Evolutionary conservation across 2,113 vertebrate genomes (phyloP), one percentile per base, ranked within the genome.

Genomic region (Lepus europaeus): DNA sequence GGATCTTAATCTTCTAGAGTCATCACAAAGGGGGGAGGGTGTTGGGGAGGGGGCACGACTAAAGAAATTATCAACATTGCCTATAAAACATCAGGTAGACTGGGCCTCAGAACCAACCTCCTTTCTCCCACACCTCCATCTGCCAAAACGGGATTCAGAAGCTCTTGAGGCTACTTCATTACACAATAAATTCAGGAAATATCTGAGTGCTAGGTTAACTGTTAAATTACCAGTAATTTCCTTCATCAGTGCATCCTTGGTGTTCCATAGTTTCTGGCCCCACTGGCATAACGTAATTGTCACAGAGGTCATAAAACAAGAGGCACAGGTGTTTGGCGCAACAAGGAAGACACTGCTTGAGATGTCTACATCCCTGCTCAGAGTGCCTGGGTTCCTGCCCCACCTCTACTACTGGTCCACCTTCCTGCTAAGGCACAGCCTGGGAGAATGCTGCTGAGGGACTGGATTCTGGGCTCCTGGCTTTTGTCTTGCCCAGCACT

Each of bases 251-350:
- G 2, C 0, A 92, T 69, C 59, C 90, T 6, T 16, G 0, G 33
- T 36, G 66, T 88, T 69, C 45, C 84, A 3, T 0, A 23, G 36
- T 84, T 72, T 92, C 66, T 0, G 0, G 27, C 59, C 70, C 63
- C 6, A 81, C 64, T 1, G 0, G 39, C 3, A 0, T 96, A 97
- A 94, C 1, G 3, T 89, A 97, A 97, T 9, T 87, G 66, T 49
- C 66, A 51, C 93, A 92, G 96, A 95, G 70, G 56, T 97, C 97
- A 96, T 95, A 92, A 53, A 90, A 59, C 16, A 92, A 64, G 1
- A 49, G 19, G 56, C 12, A 59, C 12, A 59, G 56, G 56, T 59
- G 56, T 59, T 59, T 11, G 56, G 56, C 19, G 14, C 19, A 59
- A 59, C 56, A 59, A 59, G 9, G 13, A 59, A 59, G 56, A 59